Evolutionary conservation across 1,140 invertebrate species (phyloP).

Genomic region (Lordiphosa clarofinis): DNA sequence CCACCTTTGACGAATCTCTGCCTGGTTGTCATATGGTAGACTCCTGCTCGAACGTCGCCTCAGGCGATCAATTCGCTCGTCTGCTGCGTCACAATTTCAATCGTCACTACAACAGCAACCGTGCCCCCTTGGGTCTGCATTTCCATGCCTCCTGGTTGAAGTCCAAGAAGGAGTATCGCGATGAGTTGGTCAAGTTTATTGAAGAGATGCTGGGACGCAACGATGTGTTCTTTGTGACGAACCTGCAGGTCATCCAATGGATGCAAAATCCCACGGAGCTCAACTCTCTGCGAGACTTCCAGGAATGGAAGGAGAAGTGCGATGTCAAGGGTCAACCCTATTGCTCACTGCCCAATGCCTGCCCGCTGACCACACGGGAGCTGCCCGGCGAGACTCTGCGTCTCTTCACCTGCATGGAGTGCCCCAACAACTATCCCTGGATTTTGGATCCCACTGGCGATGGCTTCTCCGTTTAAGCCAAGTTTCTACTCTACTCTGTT

Average conservation of each 20-base stretch:
- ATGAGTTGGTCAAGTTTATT: slow-evolving; percentile 95
- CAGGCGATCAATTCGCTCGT: slow-evolving; percentile 91
- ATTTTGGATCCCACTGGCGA: slow-evolving; percentile 96
- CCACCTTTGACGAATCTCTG: slow-evolving; percentile 93
- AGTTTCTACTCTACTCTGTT: slow-evolving; percentile 9
- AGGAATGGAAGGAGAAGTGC: slow-evolving; percentile 97
- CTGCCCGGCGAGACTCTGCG: slow-evolving; percentile 94
- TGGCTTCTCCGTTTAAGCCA: slow-evolving; percentile 88
- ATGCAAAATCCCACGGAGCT: slow-evolving; percentile 97
- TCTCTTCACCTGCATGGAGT: slow-evolving; percentile 97
- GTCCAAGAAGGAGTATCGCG: slow-evolving; percentile 95
- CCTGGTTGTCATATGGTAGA: slow-evolving; percentile 97
- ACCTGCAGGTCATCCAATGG: slow-evolving; percentile 97
- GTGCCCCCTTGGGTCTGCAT: slow-evolving; percentile 95
- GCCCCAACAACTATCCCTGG: slow-evolving; percentile 97
- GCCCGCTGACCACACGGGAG: slow-evolving; percentile 92
- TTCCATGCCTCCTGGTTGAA: slow-evolving; percentile 98
- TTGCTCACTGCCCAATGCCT: slow-evolving; percentile 94
- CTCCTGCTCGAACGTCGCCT: slow-evolving; percentile 94
- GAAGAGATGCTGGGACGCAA: slow-evolving; percentile 94
- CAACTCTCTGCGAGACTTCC: slow-evolving; percentile 91
- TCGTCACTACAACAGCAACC: slow-evolving; percentile 94
- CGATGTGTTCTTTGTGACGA: slow-evolving; percentile 97
- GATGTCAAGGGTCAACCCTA: slow-evolving; percentile 95
- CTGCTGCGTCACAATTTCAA: slow-evolving; percentile 96